These are phyloP conservation scores for Cygnus olor DNA, from an alignment of 2,797 vertebrate species.

Conservation along the genomic window DNA sequence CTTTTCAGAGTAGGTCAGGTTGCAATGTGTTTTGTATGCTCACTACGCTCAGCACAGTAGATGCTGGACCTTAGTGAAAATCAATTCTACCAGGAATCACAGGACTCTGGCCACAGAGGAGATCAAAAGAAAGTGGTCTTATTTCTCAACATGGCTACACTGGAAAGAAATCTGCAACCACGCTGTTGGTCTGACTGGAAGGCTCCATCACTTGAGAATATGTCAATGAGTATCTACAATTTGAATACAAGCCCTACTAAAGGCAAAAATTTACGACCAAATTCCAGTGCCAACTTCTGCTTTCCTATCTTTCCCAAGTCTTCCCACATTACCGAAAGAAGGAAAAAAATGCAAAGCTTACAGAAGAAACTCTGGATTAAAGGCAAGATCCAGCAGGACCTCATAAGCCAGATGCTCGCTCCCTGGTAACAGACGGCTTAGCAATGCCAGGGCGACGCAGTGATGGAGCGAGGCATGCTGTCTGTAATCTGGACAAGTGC, in stretches of 20 bases:
- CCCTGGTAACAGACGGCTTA: slow-evolving; percentile 91
- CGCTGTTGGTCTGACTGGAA: neutral
- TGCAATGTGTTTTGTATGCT: neutral
- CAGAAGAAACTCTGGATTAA: slow-evolving; percentile 91
- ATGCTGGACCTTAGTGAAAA: neutral
- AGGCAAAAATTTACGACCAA: neutral
- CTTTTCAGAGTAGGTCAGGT: neutral
- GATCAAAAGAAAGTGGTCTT: neutral
- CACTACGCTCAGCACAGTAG: neutral
- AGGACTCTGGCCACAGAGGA: neutral
- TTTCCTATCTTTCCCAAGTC: neutral
- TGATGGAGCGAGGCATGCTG: slow-evolving; percentile 86
- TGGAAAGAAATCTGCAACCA: neutral
- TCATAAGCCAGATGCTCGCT: slow-evolving; percentile 90
- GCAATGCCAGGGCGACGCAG: slow-evolving; percentile 85
- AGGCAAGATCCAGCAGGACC: slow-evolving; percentile 86
- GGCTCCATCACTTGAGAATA: neutral
- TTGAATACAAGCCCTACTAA: neutral
- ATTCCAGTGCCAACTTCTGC: rapidly evolving
- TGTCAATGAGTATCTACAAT: neutral
- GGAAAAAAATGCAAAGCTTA: slow-evolving; percentile 77
- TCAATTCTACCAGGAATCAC: neutral
- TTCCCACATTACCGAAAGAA: neutral
- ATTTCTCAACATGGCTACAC: neutral
- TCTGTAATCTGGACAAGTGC: slow-evolving; percentile 74